These are phyloP conservation scores for Lithophane ornitopus DNA, from an alignment of 2,888 invertebrate genomes.

Conservation along the genomic window DNA sequence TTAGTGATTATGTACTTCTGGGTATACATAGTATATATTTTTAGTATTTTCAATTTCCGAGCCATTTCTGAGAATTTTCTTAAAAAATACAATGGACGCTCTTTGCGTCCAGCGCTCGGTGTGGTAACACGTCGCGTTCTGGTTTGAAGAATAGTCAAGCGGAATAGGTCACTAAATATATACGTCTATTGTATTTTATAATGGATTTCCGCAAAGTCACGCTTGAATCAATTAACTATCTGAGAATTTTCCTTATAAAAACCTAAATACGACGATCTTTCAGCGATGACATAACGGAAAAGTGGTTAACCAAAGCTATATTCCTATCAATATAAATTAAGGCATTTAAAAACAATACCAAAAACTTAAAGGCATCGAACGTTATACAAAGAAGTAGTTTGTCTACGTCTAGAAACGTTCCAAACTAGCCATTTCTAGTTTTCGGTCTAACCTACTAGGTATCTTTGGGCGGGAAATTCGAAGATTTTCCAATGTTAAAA, in stretches of 20 bases:
- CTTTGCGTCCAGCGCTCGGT: too few species aligned
- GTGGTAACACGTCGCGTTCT: too few species aligned
- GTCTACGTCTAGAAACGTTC: conserved; percentile 51
- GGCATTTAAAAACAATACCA: conserved; percentile 17
- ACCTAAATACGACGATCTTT: not conserved
- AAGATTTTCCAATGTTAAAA: conserved; percentile 58
- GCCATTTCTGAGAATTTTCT: not conserved
- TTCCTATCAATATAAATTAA: not conserved
- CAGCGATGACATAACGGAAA: not conserved
- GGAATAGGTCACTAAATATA: too few species aligned
- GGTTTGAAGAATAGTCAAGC: too few species aligned
- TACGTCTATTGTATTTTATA: too few species aligned
- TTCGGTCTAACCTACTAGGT: conserved; percentile 42
- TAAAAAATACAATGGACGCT: too few species aligned
- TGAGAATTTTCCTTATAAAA: not conserved
- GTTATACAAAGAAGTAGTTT: conserved; percentile 46
- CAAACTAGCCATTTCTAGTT: conserved; percentile 45
- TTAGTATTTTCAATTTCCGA: not conserved
- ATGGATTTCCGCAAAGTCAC: too few species aligned
- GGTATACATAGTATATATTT: not conserved
- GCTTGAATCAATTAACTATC: too few species aligned
- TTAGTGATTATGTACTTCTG: not conserved
- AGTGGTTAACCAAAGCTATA: not conserved
- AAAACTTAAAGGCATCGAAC: conserved; percentile 12
- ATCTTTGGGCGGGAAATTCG: conserved; percentile 54